These are phyloP conservation scores for Brachirus orientalis DNA, from an alignment of 2,113 vertebrate species.

Conservation along the genomic window DNA sequence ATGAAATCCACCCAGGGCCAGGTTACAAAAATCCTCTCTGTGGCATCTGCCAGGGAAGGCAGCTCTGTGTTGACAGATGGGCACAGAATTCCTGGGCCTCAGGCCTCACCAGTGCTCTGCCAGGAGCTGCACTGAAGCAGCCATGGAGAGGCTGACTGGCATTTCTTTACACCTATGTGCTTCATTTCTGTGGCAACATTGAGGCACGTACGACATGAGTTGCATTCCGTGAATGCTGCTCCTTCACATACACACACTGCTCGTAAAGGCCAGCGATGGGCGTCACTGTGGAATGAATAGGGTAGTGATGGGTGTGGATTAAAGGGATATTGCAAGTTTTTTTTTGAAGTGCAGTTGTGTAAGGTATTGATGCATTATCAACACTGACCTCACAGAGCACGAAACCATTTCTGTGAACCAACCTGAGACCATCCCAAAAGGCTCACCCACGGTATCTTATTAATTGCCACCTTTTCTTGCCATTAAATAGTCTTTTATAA, in stretches of 20 bases:
- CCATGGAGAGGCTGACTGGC: slow-evolving; percentile 69
- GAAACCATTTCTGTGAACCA: too few species aligned
- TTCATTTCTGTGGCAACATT: slow-evolving; percentile 81
- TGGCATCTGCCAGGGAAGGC: slow-evolving; percentile 78
- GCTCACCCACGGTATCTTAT: too few species aligned
- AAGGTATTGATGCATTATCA: too few species aligned
- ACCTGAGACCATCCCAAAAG: too few species aligned
- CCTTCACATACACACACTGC: slow-evolving; percentile 53
- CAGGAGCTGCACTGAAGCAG: slow-evolving; percentile 69
- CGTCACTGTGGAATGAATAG: slow-evolving; percentile 59
- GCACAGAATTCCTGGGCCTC: slow-evolving; percentile 81
- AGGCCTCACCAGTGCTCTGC: slow-evolving; percentile 63
- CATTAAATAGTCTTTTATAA: too few species aligned
- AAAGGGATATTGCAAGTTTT: slow-evolving; percentile 1
- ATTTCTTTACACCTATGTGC: slow-evolving; percentile 84
- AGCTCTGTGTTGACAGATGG: slow-evolving; percentile 81
- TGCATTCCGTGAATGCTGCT: slow-evolving; percentile 69
- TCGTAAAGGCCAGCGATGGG: slow-evolving; percentile 57
- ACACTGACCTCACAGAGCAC: too few species aligned
- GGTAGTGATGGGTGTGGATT: slow-evolving; percentile 49
- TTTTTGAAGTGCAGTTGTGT: too few species aligned
- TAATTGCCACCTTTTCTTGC: too few species aligned
- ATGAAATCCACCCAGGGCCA: slow-evolving; percentile 75
- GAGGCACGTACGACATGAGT: slow-evolving; percentile 78
- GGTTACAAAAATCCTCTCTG: slow-evolving; percentile 77